These are phyloP conservation scores for Peromyscus maniculatus DNA, from an alignment of 2,113 vertebrate species.

Conservation along the genomic window DNA sequence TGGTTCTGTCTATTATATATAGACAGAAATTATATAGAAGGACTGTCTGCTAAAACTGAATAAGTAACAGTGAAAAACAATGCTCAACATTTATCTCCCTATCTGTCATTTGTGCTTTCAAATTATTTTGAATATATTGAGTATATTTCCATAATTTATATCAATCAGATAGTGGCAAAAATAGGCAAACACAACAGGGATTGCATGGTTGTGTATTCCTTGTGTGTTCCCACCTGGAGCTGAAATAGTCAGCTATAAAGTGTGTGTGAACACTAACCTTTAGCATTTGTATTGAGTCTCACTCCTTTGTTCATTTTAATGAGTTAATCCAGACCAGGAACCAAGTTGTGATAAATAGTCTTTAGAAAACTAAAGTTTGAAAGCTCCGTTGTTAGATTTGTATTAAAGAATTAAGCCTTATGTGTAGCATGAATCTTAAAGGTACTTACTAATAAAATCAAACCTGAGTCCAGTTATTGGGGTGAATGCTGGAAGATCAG, in stretches of 20 bases:
- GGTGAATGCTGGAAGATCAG: no score
- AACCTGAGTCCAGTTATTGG: no score
- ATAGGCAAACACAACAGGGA: neutral
- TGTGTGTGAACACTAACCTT: neutral
- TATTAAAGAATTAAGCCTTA: constrained; percentile 11
- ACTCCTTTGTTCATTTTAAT: neutral
- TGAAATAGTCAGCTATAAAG: neutral
- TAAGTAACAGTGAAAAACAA: neutral
- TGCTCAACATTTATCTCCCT: neutral
- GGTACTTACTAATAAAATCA: no score
- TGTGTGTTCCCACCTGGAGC: neutral
- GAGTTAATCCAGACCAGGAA: neutral
- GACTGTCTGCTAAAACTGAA: neutral
- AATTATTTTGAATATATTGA: neutral
- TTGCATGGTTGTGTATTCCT: neutral
- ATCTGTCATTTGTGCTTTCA: neutral
- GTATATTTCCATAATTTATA: neutral
- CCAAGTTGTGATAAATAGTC: neutral
- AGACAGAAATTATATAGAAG: neutral
- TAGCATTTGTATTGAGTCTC: neutral
- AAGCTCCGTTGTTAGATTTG: neutral
- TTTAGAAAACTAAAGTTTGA: constrained; percentile 5
- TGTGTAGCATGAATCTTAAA: neutral
- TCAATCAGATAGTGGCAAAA: constrained; percentile 10
- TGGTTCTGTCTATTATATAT: neutral